Evolutionary conservation across 2,113 vertebrate species (phyloP).

Genomic region (Python bivittatus): DNA sequence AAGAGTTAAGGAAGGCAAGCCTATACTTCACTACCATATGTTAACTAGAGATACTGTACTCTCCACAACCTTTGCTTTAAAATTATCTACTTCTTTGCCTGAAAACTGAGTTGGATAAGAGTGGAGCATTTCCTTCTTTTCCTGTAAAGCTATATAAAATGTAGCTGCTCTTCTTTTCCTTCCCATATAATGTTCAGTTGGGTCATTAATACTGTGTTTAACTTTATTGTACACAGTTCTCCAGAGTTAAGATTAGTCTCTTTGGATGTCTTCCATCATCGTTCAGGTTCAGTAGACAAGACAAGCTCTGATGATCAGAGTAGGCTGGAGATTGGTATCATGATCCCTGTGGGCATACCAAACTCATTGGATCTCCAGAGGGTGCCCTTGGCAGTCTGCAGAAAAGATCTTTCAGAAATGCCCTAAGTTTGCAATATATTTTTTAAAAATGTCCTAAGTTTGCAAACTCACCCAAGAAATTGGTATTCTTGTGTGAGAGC

Average conservation of each 20-base stretch:
- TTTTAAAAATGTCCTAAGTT: not conserved
- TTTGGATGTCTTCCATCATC: not conserved
- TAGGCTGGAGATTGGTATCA: not conserved
- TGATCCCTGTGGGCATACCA: not conserved
- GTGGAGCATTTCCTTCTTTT: not conserved
- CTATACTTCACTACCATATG: not conserved
- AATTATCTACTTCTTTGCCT: not conserved
- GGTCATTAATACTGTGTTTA: not conserved
- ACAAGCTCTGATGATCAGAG: not conserved
- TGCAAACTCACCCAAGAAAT: not conserved
- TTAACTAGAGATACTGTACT: not conserved
- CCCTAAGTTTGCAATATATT: not conserved
- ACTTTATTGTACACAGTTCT: not conserved
- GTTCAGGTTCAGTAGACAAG: not conserved
- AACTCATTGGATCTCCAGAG: not conserved
- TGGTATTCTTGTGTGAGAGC: not conserved
- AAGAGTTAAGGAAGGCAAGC: not conserved
- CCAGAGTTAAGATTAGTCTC: not conserved
- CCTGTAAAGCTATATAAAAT: not conserved
- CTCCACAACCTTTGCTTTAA: not conserved
- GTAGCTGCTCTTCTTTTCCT: not conserved
- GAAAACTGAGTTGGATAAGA: not conserved
- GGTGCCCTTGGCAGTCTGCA: not conserved
- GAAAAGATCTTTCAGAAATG: not conserved
- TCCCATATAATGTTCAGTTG: not conserved